Conservation (phyloP, 2,888 invertebrate genomes). For the Dasysyrphus albostriatus region DNA sequence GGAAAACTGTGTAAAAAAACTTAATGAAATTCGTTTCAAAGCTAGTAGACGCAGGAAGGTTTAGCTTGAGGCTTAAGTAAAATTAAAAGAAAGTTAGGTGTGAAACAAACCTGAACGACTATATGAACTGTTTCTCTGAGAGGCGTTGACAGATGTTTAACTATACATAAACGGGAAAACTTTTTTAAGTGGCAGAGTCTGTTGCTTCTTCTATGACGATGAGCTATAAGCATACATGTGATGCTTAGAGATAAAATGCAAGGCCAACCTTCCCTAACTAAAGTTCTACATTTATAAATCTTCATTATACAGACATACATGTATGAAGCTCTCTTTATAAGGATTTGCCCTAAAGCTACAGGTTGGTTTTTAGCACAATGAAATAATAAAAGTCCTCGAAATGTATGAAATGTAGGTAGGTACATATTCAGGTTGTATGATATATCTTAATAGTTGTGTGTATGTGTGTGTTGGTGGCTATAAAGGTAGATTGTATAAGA, state of each 20-base stretch:
- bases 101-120: neutral
- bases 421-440: neutral
- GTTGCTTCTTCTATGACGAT: slow-evolving; percentile 16
- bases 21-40: neutral
- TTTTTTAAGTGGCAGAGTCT: slow-evolving; percentile 25
- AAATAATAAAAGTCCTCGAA: slow-evolving; percentile 37
- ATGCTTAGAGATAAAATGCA: slow-evolving; percentile 23
- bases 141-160: slow-evolving; percentile 30
- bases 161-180: slow-evolving; percentile 21
- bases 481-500: neutral
- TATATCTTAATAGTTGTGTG: neutral
- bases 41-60: neutral
- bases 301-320: neutral
- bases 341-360: slow-evolving; percentile 22
- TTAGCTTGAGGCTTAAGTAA: slow-evolving; percentile 4
- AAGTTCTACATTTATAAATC: slow-evolving; percentile 2
- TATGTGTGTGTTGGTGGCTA: neutral
- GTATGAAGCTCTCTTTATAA: neutral
- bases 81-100: slow-evolving; percentile 25
- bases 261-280: slow-evolving; percentile 13
- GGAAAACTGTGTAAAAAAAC: neutral
- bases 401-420: slow-evolving; percentile 21
- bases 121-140: neutral
- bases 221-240: neutral
- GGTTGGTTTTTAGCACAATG: slow-evolving; percentile 31